These are phyloP conservation scores for Sphaerophoria taeniata DNA, from an alignment of 2,888 invertebrate species.

Conservation along the genomic window DNA sequence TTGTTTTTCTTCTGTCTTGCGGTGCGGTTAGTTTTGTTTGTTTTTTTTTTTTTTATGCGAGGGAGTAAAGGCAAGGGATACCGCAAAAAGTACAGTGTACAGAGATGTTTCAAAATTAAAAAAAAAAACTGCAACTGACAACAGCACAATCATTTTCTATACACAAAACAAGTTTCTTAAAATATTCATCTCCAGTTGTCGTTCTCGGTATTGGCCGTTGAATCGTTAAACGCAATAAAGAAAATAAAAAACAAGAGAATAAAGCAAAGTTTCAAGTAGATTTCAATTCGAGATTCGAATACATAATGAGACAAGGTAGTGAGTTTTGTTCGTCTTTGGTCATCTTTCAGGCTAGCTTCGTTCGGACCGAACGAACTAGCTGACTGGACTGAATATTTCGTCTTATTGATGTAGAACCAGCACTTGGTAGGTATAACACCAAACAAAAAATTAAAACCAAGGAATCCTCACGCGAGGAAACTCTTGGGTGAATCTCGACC, in stretches of 20 bases:
- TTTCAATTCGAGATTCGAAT: slow-evolving; percentile 58
- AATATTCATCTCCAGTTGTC: slow-evolving; percentile 55
- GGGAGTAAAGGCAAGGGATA: neutral
- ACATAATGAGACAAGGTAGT: slow-evolving; percentile 48
- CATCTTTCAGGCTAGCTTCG: slow-evolving; percentile 38
- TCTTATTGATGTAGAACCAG: neutral
- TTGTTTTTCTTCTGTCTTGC: slow-evolving; percentile 38
- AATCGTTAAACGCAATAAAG: slow-evolving; percentile 20
- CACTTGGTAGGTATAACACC: neutral
- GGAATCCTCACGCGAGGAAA: slow-evolving; percentile 36
- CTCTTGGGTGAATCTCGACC: slow-evolving; percentile 30
- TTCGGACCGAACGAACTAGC: neutral
- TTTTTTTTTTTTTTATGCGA: neutral
- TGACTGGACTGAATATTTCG: neutral
- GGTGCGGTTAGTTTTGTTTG: slow-evolving; percentile 29
- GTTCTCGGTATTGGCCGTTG: slow-evolving; percentile 16
- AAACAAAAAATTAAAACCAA: slow-evolving; percentile 18
- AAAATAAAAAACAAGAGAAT: slow-evolving; percentile 17
- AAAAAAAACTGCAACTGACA: slow-evolving; percentile 39
- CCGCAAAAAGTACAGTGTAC: neutral
- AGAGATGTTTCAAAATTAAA: slow-evolving; percentile 27
- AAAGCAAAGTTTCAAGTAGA: slow-evolving; percentile 41
- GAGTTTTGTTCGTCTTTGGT: slow-evolving; percentile 26
- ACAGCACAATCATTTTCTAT: slow-evolving; percentile 16
- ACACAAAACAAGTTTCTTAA: slow-evolving; percentile 50